Evolutionary conservation across 64 coral and sea anemone genomes (phyloP), one percentile per base, ranked within the genome.

Genomic region (Dendronephthya gigantea): DNA sequence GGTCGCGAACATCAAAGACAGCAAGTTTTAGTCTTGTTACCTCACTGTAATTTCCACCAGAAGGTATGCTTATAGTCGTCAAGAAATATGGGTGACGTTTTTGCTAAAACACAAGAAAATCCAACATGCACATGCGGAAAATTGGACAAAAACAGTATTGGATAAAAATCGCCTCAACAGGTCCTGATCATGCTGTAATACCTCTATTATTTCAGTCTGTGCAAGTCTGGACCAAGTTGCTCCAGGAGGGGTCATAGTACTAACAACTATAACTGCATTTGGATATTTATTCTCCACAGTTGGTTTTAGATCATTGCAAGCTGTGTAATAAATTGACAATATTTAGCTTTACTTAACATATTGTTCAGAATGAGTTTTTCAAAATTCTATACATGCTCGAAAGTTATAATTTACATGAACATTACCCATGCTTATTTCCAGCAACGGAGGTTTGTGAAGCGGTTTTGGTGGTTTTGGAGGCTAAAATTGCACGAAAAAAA

Each of bases 181-280:
- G n/a, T n/a, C n/a, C n/a, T n/a, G n/a, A n/a, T n/a, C n/a, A n/a
- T n/a, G n/a, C n/a, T n/a, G n/a, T n/a, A n/a, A 33, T 79, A 98
- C 94, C 94, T 98, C 95, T 39, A 98, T 98, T 30, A 98, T 98
- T 84, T 98, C 95, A 85, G 95, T 98, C 84, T 98, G 95, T 33
- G 95, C 95, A 82, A 88, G 92, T 83, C 93, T 93, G 38, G 83
- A 91, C 95, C 95, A 98, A 1, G 95, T 83, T 8, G 85, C 74
- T 34, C 87, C 90, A 35, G 95, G 95, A 7, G 95, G 95, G 17
- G 95, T 90, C 95, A 98, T 98, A 19, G 95, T 98, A 58, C 95
- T 90, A 28, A 98, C 93, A 49, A 93, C 90, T 45, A 98, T 90
- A 98, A 98, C 91, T 25, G 95, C 92, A 92, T 98, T 98, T 69